Percentiles rank a stretch among this genome's conserved stretches.
phyloP scores from a whole-genome alignment of 2,113 vertebrate species.

The Phalacrocorax brasilianus region DNA sequence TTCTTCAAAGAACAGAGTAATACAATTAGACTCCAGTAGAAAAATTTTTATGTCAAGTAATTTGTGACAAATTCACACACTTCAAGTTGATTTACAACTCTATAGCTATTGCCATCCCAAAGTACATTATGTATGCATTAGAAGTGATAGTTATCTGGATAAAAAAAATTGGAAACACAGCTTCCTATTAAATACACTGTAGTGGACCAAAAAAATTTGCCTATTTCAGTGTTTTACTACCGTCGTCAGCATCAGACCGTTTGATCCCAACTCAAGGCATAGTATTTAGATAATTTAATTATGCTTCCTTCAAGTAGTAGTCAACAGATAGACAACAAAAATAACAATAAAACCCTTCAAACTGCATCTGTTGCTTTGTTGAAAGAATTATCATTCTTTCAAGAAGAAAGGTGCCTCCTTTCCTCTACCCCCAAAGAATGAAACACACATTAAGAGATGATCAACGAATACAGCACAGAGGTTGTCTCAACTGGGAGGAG shows the following conservation, averaged over 20 bases:
- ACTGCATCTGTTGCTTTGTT: neutral
- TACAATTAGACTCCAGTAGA: neutral
- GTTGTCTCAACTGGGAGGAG: neutral
- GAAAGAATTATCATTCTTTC: neutral
- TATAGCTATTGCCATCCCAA: neutral
- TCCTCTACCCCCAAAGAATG: neutral
- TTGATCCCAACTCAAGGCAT: neutral
- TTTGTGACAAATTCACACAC: neutral
- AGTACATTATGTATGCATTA: neutral
- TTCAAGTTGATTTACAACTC: neutral
- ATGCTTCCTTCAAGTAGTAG: neutral
- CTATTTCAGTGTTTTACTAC: neutral
- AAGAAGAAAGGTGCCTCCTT: neutral
- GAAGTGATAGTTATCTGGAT: neutral
- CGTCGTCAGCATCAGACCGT: neutral
- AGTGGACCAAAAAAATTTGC: neutral
- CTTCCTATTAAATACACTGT: neutral
- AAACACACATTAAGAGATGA: neutral
- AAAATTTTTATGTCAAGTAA: neutral
- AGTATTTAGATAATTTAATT: neutral
- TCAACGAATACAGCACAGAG: neutral
- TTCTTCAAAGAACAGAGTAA: neutral
- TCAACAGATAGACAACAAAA: neutral
- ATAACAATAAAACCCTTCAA: neutral
- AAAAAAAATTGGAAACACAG: neutral